phyloP scores from a whole-genome alignment of 2,888 invertebrate species.

The Scaptomyza flava region DNA sequence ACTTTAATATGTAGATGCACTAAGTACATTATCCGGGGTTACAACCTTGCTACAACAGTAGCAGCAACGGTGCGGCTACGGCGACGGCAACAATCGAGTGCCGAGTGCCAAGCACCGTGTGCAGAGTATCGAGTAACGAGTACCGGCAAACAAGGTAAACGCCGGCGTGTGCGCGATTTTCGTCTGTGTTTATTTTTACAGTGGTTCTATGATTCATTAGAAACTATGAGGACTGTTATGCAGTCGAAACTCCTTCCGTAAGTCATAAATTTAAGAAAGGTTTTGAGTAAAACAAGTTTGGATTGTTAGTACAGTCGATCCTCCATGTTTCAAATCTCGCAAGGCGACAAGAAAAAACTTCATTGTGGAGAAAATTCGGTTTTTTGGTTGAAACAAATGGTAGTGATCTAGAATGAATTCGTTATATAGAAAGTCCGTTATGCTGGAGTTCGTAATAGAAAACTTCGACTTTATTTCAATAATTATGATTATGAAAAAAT shows the following conservation, averaged over 20 bases:
- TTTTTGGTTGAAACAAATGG: no score
- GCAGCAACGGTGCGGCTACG: slow-evolving; percentile 7
- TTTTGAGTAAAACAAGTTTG: no score
- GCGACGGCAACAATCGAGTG: slow-evolving; percentile 5
- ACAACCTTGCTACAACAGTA: slow-evolving; percentile 74
- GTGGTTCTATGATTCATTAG: slow-evolving; percentile 18
- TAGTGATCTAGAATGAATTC: no score
- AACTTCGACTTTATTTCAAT: not conserved
- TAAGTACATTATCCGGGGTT: slow-evolving; percentile 84
- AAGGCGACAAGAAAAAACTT: no score
- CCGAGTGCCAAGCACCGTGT: slow-evolving; percentile 3
- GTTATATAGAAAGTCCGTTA: no score
- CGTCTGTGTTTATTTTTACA: slow-evolving; percentile 19
- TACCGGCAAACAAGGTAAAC: slow-evolving; percentile 62
- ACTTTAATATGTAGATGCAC: slow-evolving; percentile 82
- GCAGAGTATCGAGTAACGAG: slow-evolving; percentile 21
- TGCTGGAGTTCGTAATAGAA: no score
- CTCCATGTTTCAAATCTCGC: no score
- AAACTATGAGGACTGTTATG: not conserved
- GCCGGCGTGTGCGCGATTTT: slow-evolving; percentile 31
- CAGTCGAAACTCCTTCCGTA: no score
- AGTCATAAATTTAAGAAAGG: no score
- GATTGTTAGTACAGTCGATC: no score
- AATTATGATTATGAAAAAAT: not conserved
- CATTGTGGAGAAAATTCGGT: no score